Conservation (phyloP, 37 sponge, comb jelly and placozoan species). For the Crambe crambe region DNA sequence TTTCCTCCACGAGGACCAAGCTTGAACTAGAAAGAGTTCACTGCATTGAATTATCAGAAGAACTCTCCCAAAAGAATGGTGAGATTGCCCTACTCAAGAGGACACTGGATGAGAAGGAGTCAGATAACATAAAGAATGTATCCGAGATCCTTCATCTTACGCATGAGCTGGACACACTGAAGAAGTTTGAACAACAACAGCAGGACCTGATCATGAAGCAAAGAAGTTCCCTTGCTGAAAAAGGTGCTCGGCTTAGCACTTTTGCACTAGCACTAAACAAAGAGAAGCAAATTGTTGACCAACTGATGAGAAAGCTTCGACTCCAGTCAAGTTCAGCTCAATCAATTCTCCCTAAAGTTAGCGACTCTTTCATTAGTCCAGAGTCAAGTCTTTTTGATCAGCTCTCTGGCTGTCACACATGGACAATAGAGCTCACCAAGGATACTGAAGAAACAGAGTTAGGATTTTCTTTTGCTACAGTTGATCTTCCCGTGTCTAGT, state of each 20-base stretch:
- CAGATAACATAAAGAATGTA: slow-evolving; percentile 28
- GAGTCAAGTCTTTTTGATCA: slow-evolving; percentile 30
- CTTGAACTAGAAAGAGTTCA: slow-evolving; percentile 40
- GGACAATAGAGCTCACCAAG: slow-evolving; percentile 33
- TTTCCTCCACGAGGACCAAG: slow-evolving; percentile 1
- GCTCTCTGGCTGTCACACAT: slow-evolving; percentile 24
- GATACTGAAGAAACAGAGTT: slow-evolving; percentile 11
- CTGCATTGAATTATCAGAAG: slow-evolving; percentile 44
- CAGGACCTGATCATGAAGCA: slow-evolving; percentile 36
- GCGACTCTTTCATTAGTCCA: background rate
- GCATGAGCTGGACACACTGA: slow-evolving; percentile 38
- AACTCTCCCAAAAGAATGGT: slow-evolving; percentile 25
- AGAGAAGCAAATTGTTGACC: slow-evolving; percentile 20
- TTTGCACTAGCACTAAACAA: slow-evolving; percentile 32
- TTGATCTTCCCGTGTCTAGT: slow-evolving; percentile 49
- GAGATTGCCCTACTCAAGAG: slow-evolving; percentile 17
- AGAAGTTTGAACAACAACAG: slow-evolving; percentile 22
- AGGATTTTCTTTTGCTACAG: slow-evolving; percentile 35
- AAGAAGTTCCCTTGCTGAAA: slow-evolving; percentile 19
- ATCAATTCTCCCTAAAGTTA: background rate
- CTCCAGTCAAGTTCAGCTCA: background rate
- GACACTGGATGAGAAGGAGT: slow-evolving; percentile 14
- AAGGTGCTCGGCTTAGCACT: slow-evolving; percentile 43
- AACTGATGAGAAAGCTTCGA: background rate
- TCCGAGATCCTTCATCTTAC: slow-evolving; percentile 39